phyloP scores from a whole-genome alignment of 2,113 vertebrate genomes.

The Cyrtonyx montezumae region DNA sequence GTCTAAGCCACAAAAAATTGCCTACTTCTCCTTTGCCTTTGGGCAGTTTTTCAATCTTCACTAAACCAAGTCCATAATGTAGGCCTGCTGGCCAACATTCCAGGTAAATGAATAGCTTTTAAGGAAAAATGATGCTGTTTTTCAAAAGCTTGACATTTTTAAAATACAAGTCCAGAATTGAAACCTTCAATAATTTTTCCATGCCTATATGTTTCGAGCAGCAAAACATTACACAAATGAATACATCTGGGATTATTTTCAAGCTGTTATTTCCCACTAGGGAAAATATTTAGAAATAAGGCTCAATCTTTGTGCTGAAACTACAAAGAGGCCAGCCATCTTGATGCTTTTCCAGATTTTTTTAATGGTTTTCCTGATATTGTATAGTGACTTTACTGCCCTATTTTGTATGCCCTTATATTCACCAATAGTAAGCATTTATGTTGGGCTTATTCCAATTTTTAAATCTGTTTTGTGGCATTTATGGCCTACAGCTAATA shows the following conservation, averaged over 20 bases:
- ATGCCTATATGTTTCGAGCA: slow-evolving; percentile 80
- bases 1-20: slow-evolving; percentile 74
- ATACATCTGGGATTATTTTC: slow-evolving; percentile 89
- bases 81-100: slow-evolving; percentile 82
- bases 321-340: slow-evolving; percentile 84
- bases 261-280: slow-evolving; percentile 84
- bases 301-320: slow-evolving; percentile 75
- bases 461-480: slow-evolving; percentile 82
- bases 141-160: slow-evolving; percentile 83
- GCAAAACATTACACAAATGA: slow-evolving; percentile 82
- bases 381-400: slow-evolving; percentile 82
- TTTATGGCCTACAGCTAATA: slow-evolving; percentile 81
- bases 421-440: slow-evolving; percentile 77
- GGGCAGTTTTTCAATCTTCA: slow-evolving; percentile 80
- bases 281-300: slow-evolving; percentile 85
- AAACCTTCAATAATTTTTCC: slow-evolving; percentile 83
- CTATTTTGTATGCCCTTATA: slow-evolving; percentile 72
- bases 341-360: slow-evolving; percentile 82
- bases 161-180: slow-evolving; percentile 81
- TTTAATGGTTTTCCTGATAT: slow-evolving; percentile 86
- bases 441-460: slow-evolving; percentile 78
- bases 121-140: slow-evolving; percentile 83
- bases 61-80: slow-evolving; percentile 82
- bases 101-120: slow-evolving; percentile 84
- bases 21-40: slow-evolving; percentile 71